Evolutionary conservation across 2,888 invertebrate genomes (phyloP).

Genomic region (Mythimna vitellina): DNA sequence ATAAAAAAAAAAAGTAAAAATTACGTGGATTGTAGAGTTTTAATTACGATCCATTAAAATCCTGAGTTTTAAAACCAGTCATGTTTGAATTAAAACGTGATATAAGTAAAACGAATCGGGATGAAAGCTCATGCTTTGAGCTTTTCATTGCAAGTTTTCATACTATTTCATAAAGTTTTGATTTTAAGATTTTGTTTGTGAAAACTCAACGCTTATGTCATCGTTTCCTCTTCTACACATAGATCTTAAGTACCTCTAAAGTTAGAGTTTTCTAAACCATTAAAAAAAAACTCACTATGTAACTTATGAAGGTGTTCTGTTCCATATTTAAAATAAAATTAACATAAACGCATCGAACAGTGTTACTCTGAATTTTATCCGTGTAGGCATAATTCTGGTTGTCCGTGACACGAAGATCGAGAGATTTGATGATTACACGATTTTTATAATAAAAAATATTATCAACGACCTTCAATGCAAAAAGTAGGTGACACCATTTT

Average conservation of each 20-base stretch:
- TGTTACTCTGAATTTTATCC: constrained; percentile 34
- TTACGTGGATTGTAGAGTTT: not conserved
- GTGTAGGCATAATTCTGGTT: constrained; percentile 69
- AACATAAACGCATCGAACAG: not conserved
- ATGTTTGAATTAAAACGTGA: too few species aligned
- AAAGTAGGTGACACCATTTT: constrained; percentile 87
- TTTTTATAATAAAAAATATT: constrained; percentile 77
- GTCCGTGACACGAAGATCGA: constrained; percentile 84
- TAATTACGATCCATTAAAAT: too few species aligned
- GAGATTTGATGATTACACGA: constrained; percentile 77
- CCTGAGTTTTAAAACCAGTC: not conserved
- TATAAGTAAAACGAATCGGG: too few species aligned
- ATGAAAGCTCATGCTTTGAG: not conserved
- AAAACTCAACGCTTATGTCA: not conserved
- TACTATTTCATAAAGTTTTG: not conserved
- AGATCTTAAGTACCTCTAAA: too few species aligned
- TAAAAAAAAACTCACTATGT: too few species aligned
- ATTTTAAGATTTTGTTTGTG: too few species aligned
- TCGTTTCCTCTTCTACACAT: too few species aligned
- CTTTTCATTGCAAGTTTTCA: not conserved
- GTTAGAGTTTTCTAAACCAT: not conserved
- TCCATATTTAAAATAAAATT: constrained; percentile 9
- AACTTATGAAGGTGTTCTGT: not conserved
- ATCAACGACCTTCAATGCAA: constrained; percentile 85
- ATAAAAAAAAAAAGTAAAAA: too few species aligned